Evolutionary conservation across 2,797 vertebrate genomes (phyloP).

Genomic region (Vireo griseus): DNA sequence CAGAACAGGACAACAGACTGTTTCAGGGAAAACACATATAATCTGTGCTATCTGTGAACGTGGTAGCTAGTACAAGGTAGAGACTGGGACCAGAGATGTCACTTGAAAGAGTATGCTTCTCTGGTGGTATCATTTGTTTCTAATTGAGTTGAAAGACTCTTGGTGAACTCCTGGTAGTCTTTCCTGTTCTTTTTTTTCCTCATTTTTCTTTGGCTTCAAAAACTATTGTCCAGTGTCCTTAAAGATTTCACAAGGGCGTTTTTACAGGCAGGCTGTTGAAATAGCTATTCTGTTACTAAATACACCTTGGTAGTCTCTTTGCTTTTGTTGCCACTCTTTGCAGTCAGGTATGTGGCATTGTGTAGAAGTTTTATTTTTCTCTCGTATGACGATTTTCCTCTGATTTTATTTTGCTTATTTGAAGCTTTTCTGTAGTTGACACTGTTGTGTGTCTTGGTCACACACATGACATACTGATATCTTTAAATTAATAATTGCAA

Average conservation of each 20-base stretch:
- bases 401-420: not conserved
- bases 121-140: not conserved
- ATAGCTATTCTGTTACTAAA: accelerated
- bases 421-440: not conserved
- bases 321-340: not conserved
- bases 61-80: not conserved
- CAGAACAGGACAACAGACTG: not conserved
- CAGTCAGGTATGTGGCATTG: not conserved
- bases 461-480: not conserved
- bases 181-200: accelerated
- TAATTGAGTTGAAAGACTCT: not conserved
- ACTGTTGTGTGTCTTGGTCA: not conserved
- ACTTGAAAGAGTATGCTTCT: not conserved
- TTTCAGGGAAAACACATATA: not conserved
- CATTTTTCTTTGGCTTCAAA: not conserved
- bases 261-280: not conserved
- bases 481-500: not conserved
- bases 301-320: not conserved
- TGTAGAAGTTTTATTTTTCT: not conserved
- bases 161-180: not conserved
- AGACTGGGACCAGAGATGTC: not conserved
- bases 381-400: not conserved
- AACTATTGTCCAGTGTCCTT: not conserved
- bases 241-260: not conserved
- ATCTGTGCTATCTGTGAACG: not conserved